Evolutionary conservation across 2,113 vertebrate genomes (phyloP), one percentile per base, ranked within the genome.

Genomic region (Poeciliopsis prolifica): DNA sequence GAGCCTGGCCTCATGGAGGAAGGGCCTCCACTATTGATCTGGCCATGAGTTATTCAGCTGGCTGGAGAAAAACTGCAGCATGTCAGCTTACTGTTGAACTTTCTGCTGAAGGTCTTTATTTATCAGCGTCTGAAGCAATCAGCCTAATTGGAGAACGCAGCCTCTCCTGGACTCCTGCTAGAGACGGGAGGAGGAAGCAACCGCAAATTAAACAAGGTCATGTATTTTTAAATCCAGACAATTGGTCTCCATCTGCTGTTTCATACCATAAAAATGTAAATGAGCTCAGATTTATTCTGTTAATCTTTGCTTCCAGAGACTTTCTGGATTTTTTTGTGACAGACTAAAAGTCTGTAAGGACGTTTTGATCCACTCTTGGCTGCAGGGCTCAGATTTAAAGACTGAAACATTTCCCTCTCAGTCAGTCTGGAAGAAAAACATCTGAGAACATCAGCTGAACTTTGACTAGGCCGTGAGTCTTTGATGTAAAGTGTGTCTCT

Each of bases 1-100:
- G 81, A 81, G 78, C 75, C 68, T 72, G 0, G 22, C 69, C 77
- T 77, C 37, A 19, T 81, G 80, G 75, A 78, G 70, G 65, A 82
- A 66, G 71, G 77, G 70, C 63, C n/a, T 81, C 26, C 42, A 69
- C 78, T 73, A 90, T 91, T 74, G 87, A 92, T 90, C 88, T 77
- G 75, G 63, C 79, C 80, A 64, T 77, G 80, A 91, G 74, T 86
- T 86, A 77, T 82, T 87, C 42, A 17, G 67, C 86, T 78, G 8
- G 11, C 29, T 0, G 17, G 54, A 80, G 76, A 86, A 70, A 80
- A 82, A 82, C 69, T 70, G 63, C 26, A 28, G 61, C 73, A n/a
- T 29, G 80, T 87, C 83, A 79, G 75, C 64, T 81, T 61, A 6
- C 78, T 72, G 82, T 66, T 79, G 75, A 83, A 83, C 78, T 79